Base-by-base conservation (phyloP, 2,113 vertebrate species). In the Rhagologus leucostigma region DNA sequence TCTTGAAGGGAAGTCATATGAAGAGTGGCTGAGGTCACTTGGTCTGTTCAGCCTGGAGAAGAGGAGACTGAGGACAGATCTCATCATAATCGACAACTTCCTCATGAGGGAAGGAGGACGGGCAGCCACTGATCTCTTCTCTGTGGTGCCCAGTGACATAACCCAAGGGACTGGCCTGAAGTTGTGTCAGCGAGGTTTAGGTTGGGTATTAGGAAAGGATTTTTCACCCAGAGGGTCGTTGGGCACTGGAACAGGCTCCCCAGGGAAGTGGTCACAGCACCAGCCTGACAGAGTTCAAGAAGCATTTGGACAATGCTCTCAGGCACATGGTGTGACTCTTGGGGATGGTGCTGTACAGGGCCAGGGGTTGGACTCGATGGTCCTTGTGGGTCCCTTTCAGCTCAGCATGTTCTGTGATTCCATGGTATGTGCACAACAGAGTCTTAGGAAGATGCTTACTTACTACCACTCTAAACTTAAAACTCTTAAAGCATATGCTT, bases 341-440 rank as follows among this genome's bases (percentile, higher is more conserved):
- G 33, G 7, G 17, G 13, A 44, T 32, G 32, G 14, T 52, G 26
- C 32, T 33, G 9, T 26, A 13, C 37, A 44, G 26, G 21, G 21
- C 26, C 26, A n/a, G 53, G 9, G 5, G 32, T 1, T 59, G 27
- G 11, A 52, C 18, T 27, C 0, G 0, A 7, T 37, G 33, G 18
- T 22, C 44, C 33, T 50, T 57, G 16, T 18, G 21, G 11, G 37
- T 37, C 21, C 35, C 22, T 69, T 60, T 39, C 46, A 77, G 32
- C 10, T 33, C 37, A 37, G 12, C 33, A 4, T 19, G 19, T 37
- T 44, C 46, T 60, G 33, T 59, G 53, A 52, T 35, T 52, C 46
- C 1, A 0, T 44, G 15, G 44, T 44, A 82, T 2, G 5, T 26
- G 8, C 46, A 75, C 13, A 73, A 47, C 6, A 53, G 3, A 42